Evolutionary conservation across 2,797 vertebrate genomes (phyloP), one percentile per base, ranked within the genome.

Genomic region (Mormyrus hasselquistii): DNA sequence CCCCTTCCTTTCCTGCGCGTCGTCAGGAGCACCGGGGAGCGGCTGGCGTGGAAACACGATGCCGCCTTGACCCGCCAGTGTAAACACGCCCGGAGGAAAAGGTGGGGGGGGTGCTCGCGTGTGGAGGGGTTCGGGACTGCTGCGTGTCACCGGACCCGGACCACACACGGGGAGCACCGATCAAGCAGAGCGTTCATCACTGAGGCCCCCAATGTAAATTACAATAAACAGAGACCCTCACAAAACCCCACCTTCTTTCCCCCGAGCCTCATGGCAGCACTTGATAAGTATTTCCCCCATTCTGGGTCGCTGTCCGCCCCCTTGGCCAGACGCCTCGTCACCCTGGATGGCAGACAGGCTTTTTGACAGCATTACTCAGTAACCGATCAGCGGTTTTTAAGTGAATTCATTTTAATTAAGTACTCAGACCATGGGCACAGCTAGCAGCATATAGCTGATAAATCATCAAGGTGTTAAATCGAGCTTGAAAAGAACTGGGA

Each of bases 181-280:
- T 86, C 53, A 86, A 29, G 12, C 85, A 93, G 44, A 9, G 59
- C 19, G n/a, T 76, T 88, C 87, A 57, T 86, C 53, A 7, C 52
- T 5, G 50, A 86, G 53, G 50, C 52, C 50, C 52, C 29, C 9
- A 86, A 57, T 25, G 50, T 86, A 86, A 86, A 86, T 86, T 59
- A 86, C 50, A 57, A 55, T 86, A 86, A 59, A 86, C 50, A 55
- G 85, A 86, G 52, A 38, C 52, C 12, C 50, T 41, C 50, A 34
- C 52, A 5, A 2, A 57, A 44, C 12, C 50, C 50, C 25, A 9
- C 85, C 53, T 12, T 57, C 29, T 38, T 29, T n/a, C 16, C 85
- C 73, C 2, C 4, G 5, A 79, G 73, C 38, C 38, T 79, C 73
- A 19, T n/a, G 34, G 73, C 38, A 2, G 5, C 34, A 38, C 53